phyloP scores from a whole-genome alignment of 2,797 vertebrate genomes.

The Rhinoraja longicauda region DNA sequence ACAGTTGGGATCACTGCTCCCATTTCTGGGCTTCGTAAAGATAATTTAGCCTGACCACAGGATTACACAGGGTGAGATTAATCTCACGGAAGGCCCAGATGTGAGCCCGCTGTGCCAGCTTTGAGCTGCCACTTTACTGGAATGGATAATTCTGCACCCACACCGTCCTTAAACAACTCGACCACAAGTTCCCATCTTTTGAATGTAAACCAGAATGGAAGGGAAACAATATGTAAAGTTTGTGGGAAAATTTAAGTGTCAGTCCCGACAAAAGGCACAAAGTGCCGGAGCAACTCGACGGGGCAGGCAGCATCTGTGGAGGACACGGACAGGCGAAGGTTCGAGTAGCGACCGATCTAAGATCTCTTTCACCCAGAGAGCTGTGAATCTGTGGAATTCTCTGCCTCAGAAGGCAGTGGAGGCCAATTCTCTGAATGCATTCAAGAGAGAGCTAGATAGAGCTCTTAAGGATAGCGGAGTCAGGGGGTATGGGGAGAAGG shows the following conservation, averaged over 20 bases:
- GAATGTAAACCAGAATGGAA: neutral
- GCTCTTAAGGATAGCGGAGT: too few species aligned
- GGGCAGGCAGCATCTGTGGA: too few species aligned
- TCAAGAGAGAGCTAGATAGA: too few species aligned
- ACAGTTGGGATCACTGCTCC: neutral
- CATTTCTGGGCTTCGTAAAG: neutral
- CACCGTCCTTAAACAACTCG: neutral
- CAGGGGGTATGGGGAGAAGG: too few species aligned
- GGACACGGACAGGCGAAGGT: too few species aligned
- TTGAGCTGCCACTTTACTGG: neutral
- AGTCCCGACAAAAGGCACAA: too few species aligned
- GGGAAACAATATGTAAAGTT: neutral
- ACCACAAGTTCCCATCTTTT: neutral
- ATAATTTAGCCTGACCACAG: constrained; percentile 25
- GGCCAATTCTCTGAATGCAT: too few species aligned
- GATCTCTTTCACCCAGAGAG: too few species aligned
- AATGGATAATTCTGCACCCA: neutral
- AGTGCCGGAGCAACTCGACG: too few species aligned
- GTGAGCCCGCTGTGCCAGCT: neutral
- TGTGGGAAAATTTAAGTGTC: neutral
- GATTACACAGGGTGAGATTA: neutral
- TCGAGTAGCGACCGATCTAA: too few species aligned
- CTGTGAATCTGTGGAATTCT: too few species aligned
- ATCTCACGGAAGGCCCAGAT: neutral
- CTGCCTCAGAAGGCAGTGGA: too few species aligned